A percentile compares a stretch with the other conserved stretches of the same genome.
These are phyloP conservation scores for Umimayanthus kanabou DNA, from an alignment of 92 coral and sea anemone genomes.

Conservation along the genomic window DNA sequence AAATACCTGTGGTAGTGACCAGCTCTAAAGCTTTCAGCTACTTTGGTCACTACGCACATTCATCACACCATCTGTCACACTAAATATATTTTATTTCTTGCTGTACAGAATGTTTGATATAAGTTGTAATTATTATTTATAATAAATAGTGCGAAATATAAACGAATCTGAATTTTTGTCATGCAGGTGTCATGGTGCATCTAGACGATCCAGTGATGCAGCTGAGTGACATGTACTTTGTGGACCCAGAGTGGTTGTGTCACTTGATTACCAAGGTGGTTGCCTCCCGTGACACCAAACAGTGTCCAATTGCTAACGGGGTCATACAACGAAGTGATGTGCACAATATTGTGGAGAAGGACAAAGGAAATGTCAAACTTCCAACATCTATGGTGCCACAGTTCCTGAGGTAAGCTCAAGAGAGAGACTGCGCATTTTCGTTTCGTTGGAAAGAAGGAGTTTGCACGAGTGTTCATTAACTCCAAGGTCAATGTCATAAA, in stretches of 20 bases:
- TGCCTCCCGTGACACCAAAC: constrained; percentile 43
- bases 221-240: constrained; percentile 79
- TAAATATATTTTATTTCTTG: too few relatives aligned
- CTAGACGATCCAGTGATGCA: constrained; percentile 87
- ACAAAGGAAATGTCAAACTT: constrained; percentile 52
- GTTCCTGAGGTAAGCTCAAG: constrained; percentile 65
- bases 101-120: too few relatives aligned
- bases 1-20: too few relatives aligned
- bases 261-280: constrained; percentile 72
- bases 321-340: constrained; percentile 64
- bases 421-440: background rate
- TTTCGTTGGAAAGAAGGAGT: too few relatives aligned
- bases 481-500: too few relatives aligned
- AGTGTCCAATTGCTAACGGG: constrained; percentile 54
- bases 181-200: constrained; percentile 80
- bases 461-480: too few relatives aligned
- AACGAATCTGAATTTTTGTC: background rate
- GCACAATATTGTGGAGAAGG: constrained; percentile 50
- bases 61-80: too few relatives aligned
- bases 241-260: constrained; percentile 83
- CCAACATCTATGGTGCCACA: constrained; percentile 64
- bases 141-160: too few relatives aligned
- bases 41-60: too few relatives aligned
- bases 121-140: background rate
- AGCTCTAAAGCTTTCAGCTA: too few relatives aligned